These are phyloP conservation scores for Menura novaehollandiae DNA, from an alignment of 2,113 vertebrate species.

Conservation along the genomic window DNA sequence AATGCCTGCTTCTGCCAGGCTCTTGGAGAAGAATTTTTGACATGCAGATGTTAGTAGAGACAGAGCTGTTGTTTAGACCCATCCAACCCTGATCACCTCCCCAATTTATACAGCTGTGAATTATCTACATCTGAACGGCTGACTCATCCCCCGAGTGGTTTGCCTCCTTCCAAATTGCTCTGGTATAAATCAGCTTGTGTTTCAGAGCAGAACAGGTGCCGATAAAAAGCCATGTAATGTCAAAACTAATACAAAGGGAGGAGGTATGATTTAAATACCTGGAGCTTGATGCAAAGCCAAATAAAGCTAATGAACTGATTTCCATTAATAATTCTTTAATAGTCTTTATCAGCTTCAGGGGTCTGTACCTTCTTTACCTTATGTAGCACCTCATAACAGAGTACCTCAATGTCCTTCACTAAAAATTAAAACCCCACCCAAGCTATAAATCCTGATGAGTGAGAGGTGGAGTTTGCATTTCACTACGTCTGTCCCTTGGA, in stretches of 20 bases:
- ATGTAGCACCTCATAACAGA: neutral
- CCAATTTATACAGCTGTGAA: neutral
- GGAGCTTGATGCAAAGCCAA: neutral
- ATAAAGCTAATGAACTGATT: neutral
- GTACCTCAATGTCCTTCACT: neutral
- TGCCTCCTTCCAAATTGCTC: neutral
- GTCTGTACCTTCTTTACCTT: neutral
- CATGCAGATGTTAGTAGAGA: neutral
- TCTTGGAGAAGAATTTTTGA: neutral
- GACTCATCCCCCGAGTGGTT: neutral
- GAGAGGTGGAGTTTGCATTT: neutral
- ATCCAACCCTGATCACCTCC: neutral
- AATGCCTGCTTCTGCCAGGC: neutral
- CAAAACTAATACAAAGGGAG: neutral
- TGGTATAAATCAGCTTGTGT: neutral
- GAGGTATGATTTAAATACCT: neutral
- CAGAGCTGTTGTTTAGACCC: neutral
- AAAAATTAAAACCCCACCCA: neutral
- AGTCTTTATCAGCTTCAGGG: neutral
- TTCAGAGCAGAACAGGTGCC: neutral
- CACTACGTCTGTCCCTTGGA: neutral
- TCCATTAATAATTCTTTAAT: neutral
- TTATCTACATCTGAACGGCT: neutral
- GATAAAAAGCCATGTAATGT: neutral
- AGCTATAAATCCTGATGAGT: neutral